Evolutionary conservation across 2,113 vertebrate species (phyloP), one percentile per base, ranked within the genome.

Genomic region (Suricata suricatta): DNA sequence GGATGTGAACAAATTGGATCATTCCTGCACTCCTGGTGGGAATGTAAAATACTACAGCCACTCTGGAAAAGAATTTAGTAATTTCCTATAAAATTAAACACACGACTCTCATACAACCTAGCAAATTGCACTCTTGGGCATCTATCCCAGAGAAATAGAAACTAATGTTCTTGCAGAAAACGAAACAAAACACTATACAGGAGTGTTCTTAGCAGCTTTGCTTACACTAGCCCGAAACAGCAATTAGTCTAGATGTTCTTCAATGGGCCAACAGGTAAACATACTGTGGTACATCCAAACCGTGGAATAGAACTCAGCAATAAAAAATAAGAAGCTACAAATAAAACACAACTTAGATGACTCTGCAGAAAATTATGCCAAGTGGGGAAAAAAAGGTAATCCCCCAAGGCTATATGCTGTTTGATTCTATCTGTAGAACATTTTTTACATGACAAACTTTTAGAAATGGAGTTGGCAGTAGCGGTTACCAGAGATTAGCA

Each of bases 31-130:
- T 38, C 9, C 52, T 91, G 60, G 27, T 88, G 25, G 93, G 47
- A 93, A 88, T n/a, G n/a, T 69, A 84, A 93, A 92, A 66, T 35
- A 74, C 17, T 16, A 54, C 12, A 77, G 72, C 13, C 17, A 41
- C 50, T 47, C 54, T 88, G 21, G 44, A 77, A 86, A 96, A 52
- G 23, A 60, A 17, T 76, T 71, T 54, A 44, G 4, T 25, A 87
- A 63, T 92, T 95, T 96, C 41, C 81, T 72, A 86, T 17, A 50
- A 89, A 94, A 87, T 66, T 66, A 52, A 92, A 33, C 4, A 13
- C 90, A 63, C 16, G 35, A 69, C 3, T 91, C 86, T 3, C 16
- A 47, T 38, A 57, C 21, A 4, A 50, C 9, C 33, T 71, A 82
- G 29, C 21, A 85, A 80, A 88, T 47, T 74, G 3, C 2, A 68